phyloP scores from a whole-genome alignment of 2,797 vertebrate species.

The Epinephelus malabaricus region DNA sequence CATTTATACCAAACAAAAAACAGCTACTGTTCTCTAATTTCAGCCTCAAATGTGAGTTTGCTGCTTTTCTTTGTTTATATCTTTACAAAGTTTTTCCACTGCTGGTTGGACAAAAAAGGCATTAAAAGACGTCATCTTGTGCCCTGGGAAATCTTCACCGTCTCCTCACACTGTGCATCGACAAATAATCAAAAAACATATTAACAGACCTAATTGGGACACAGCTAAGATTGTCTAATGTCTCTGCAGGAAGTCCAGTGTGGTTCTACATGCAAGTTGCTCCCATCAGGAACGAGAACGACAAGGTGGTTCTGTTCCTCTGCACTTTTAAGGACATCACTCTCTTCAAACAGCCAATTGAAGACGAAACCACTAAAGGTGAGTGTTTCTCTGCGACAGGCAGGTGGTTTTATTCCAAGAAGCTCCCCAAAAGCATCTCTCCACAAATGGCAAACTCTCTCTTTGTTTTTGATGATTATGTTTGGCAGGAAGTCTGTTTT shows the following conservation, averaged over 20 bases:
- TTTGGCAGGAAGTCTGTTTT: not conserved
- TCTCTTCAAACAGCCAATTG: constrained; percentile 96
- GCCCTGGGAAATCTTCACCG: too few relatives aligned
- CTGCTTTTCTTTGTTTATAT: too few relatives aligned
- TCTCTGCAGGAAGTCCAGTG: constrained; percentile 91
- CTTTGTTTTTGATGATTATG: not conserved
- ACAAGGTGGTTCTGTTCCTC: constrained; percentile 97
- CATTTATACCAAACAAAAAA: too few relatives aligned
- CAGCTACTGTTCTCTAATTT: too few relatives aligned
- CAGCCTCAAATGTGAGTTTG: too few relatives aligned
- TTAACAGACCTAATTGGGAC: not conserved
- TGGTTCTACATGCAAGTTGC: constrained; percentile 99
- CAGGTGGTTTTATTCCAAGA: not conserved
- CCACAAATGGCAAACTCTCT: not conserved
- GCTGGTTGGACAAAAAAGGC: too few relatives aligned
- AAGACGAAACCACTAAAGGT: constrained; percentile 97
- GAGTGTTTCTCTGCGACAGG: constrained; percentile 15
- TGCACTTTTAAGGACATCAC: constrained; percentile 99
- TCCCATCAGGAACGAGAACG: constrained; percentile 97
- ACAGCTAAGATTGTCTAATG: not conserved
- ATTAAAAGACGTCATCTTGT: too few relatives aligned
- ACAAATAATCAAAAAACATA: too few relatives aligned
- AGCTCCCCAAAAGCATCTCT: not conserved
- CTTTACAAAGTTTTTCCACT: too few relatives aligned
- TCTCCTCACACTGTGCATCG: too few relatives aligned